Percentiles rank a stretch among this genome's conserved stretches.
These are phyloP conservation scores for Lates japonicus DNA, from an alignment of 2,797 vertebrate species.

Conservation along the genomic window DNA sequence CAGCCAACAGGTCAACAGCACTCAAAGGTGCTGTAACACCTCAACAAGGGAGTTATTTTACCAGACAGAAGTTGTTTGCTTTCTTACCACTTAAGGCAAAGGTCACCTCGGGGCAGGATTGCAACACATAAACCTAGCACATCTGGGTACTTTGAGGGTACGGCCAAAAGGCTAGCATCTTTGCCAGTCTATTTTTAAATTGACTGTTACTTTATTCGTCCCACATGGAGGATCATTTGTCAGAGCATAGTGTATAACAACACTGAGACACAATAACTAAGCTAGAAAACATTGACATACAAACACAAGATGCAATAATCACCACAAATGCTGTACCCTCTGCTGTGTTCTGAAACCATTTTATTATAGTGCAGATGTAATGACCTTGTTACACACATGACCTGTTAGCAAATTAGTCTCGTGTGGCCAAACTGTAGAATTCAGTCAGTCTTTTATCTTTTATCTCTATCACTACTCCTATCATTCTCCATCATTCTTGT, in stretches of 20 bases:
- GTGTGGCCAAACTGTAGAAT: conserved; percentile 3
- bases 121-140: conserved; percentile 59
- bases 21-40: conserved; percentile 61
- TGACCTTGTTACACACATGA: conserved; percentile 9
- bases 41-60: conserved; percentile 62
- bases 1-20: conserved; percentile 59
- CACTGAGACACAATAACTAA: conserved; percentile 12
- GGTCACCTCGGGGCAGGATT: conserved; percentile 56
- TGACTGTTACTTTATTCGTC: conserved; percentile 48
- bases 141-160: conserved; percentile 58
- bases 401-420: conserved; percentile 10
- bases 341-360: conserved; percentile 20
- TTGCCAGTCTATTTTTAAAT: conserved; percentile 37
- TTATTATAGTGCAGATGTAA: conserved; percentile 17
- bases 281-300: conserved; percentile 8
- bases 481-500: neutral
- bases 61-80: conserved; percentile 58
- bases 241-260: conserved; percentile 20
- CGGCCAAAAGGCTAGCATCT: conserved; percentile 32
- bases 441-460: conserved; percentile 15
- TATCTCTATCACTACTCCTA: neutral
- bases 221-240: conserved; percentile 39
- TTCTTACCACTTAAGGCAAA: conserved; percentile 57
- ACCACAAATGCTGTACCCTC: neutral
- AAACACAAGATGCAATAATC: conserved; percentile 13